Evolutionary conservation across 2,113 vertebrate genomes (phyloP), one percentile per base, ranked within the genome.

Genomic region (Anhinga rufa): DNA sequence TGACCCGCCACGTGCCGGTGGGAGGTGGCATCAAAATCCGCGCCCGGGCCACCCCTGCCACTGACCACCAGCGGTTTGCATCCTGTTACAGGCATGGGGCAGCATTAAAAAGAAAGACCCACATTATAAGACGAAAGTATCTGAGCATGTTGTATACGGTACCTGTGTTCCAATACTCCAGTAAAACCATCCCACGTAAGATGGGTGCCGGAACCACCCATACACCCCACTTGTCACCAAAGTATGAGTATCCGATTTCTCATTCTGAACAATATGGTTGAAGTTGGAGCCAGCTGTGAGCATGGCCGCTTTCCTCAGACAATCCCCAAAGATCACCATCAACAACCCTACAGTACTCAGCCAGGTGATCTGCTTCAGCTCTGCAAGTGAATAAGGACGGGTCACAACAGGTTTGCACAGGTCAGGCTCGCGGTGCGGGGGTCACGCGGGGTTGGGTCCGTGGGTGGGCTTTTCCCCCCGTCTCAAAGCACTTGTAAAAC

Each of bases 121-220:
- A 5, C 20, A 12, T 14, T 3, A 1, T 6, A 18, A 54, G 26
- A 34, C 0, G 0, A 25, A 93, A 85, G 64, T 20, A 72, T 28
- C 38, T 6, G 36, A 71, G 65, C 8, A 1, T 0, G 0, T 5
- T 7, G 60, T 10, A 51, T 25, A 84, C 58, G 1, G 12, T 98
- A 99, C 99, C 99, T 99, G 99, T 25, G 99, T 99, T 58, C 99
- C 99, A 24, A 99, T 99, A 95, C 99, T 99, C 99, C 99, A 99
- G 98, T 99, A 99, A 98, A 99, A 99, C 99, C 99, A 99, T 68
- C 99, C 99, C 70, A 99, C 99, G 2, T 99, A 99, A 12, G 99
- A 99, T 0, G 99, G 99, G 94, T 99, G 99, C 86, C 99, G 98
- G 97, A 98, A 99, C 98, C 98, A 99, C 51, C 99, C 97, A 0